Base-by-base conservation (phyloP, 2,888 invertebrate species). In the Lepas anatifera region DNA sequence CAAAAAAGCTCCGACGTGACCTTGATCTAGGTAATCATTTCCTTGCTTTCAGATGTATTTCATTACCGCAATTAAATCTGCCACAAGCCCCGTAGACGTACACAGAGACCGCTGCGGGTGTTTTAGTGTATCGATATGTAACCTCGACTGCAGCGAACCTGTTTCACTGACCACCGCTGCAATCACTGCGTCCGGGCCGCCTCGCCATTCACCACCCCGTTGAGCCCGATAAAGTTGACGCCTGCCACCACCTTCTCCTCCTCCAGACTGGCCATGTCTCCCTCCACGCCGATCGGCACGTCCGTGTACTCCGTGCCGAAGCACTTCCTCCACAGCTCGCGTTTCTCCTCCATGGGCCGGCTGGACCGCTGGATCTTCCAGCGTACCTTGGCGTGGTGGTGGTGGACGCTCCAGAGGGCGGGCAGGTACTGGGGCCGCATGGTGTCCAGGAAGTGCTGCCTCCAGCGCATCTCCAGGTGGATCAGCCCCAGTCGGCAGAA, bases 341-440 rank as follows among this genome's bases (percentile, higher is more conserved):
- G 16, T 8, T 39, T 39, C n/a, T 22, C 25, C 3, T 7, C 13
- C 2, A 2, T 13, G 16, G 66, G 66, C 66, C 66, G 39, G 39
- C 27, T 27, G 27, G 66, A 37, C 25, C 39, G 66, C 2, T 39
- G 66, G 25, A 73, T 72, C 43, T 71, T 73, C 16, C 48, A 50
- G 18, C 67, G 48, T 63, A 74, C 37, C 67, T 72, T 84, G 76
- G 88, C 83, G 75, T 86, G 85, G 77, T 86, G 87, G 78, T 89
- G 88, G 75, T 84, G 85, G 32, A 89, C 81, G 37, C 90, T 90
- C 92, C 92, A 92, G 68, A 88, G 80, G 2, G 83, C 79, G 0
- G 92, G 92, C 78, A 92, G 81, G 79, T 82, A 84, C 73, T 83
- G 80, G 0, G 92, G 92, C 68, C 84, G 78, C 91, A 92, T 91